These are phyloP conservation scores for Acrobasis suavella DNA, from an alignment of 2,888 invertebrate species.

Conservation along the genomic window DNA sequence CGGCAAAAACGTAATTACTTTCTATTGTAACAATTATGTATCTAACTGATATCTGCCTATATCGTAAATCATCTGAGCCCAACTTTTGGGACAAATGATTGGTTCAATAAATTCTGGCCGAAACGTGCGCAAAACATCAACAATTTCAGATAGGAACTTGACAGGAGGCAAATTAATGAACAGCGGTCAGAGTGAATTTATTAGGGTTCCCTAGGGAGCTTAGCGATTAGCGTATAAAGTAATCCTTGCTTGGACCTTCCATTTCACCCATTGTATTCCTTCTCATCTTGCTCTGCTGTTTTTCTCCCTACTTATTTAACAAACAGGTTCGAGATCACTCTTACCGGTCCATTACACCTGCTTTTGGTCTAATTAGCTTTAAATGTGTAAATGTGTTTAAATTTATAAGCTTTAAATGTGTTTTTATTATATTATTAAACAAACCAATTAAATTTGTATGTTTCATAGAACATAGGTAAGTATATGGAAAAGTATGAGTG, in stretches of 20 bases:
- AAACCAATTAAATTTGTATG: no score
- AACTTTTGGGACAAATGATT: constrained; percentile 64
- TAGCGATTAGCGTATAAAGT: constrained; percentile 49
- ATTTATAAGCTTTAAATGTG: no score
- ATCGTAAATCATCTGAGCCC: constrained; percentile 53
- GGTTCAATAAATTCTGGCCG: constrained; percentile 65
- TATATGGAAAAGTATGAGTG: no score
- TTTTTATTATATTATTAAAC: no score
- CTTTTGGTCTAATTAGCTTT: no score
- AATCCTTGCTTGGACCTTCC: constrained; percentile 28
- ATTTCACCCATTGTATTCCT: no score
- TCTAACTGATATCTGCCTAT: constrained; percentile 7
- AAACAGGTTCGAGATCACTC: no score
- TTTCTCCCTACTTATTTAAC: no score
- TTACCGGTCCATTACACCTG: no score
- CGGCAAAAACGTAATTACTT: constrained; percentile 11
- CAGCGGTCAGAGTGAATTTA: constrained; percentile 69
- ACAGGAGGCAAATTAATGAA: constrained; percentile 74
- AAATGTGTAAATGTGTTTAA: no score
- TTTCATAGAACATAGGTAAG: no score
- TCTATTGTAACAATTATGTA: constrained; percentile 13
- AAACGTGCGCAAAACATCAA: constrained; percentile 76
- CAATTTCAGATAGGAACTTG: constrained; percentile 73
- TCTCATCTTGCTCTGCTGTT: no score
- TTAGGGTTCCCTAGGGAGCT: constrained; percentile 55